Conservation (phyloP, 2,797 vertebrate species). For the Todus mexicanus region DNA sequence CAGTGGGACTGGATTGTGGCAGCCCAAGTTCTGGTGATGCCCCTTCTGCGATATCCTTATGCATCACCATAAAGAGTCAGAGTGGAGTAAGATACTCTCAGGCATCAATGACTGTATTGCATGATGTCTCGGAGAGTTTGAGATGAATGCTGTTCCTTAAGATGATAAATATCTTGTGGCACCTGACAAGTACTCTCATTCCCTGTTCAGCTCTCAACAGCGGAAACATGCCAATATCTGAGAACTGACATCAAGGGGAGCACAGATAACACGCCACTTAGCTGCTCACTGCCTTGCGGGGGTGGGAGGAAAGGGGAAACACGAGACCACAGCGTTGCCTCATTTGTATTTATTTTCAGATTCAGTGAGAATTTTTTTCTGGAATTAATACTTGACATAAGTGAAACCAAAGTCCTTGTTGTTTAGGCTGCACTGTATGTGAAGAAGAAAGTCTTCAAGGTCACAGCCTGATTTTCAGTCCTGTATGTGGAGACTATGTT, state of each 20-base stretch:
- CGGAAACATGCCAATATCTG: background rate
- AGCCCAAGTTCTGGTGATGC: background rate
- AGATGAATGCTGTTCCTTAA: background rate
- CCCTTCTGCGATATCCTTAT: background rate
- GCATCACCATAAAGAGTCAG: background rate
- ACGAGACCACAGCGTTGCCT: background rate
- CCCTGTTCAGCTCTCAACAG: background rate
- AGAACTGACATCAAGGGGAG: background rate
- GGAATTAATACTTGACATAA: background rate
- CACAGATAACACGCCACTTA: background rate
- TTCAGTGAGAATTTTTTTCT: background rate
- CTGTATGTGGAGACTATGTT: background rate
- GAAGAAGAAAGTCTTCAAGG: background rate
- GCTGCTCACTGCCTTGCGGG: background rate
- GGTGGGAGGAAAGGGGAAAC: background rate
- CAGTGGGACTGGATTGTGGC: background rate
- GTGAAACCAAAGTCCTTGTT: background rate
- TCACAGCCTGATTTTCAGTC: background rate
- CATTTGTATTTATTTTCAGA: background rate
- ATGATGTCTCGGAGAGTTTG: background rate
- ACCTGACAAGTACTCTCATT: background rate
- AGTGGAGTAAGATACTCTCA: background rate
- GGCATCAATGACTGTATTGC: background rate
- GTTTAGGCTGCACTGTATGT: background rate
- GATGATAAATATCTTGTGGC: background rate